Evolutionary conservation across 2,888 invertebrate species (phyloP).

Genomic region (Tetragnatha montana): DNA sequence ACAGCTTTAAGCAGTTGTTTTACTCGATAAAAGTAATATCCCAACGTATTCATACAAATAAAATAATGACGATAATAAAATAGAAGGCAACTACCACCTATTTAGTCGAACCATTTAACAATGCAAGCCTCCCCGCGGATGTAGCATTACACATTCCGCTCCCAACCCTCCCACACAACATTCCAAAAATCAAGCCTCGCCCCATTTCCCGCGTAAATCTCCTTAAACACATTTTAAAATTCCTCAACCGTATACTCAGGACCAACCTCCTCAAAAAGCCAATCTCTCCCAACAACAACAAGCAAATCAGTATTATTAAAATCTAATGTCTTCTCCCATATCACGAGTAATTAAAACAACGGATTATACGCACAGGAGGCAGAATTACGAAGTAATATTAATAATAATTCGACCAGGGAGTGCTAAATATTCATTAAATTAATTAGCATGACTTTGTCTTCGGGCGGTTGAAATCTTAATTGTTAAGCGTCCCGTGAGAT

Average conservation of each 20-base stretch:
- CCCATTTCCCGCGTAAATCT: not conserved
- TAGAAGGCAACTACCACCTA: not conserved
- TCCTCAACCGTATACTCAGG: not conserved
- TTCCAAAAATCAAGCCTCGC: not conserved
- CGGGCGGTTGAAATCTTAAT: slow-evolving; percentile 59
- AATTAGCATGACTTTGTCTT: slow-evolving; percentile 49
- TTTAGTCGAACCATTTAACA: not conserved
- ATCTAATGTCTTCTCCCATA: slow-evolving; percentile 2
- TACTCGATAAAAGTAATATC: too few relatives aligned
- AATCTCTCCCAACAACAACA: too few relatives aligned
- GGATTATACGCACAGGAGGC: slow-evolving; percentile 49
- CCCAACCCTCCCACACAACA: not conserved
- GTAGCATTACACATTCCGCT: not conserved
- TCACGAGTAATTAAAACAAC: slow-evolving; percentile 55
- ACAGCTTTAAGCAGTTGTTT: too few relatives aligned
- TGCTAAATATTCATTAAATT: slow-evolving; percentile 69
- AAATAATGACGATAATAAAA: not conserved
- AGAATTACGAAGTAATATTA: slow-evolving; percentile 65
- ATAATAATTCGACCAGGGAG: slow-evolving; percentile 59
- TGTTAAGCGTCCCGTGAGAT: slow-evolving; percentile 45
- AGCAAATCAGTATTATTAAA: slow-evolving; percentile 38
- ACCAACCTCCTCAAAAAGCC: not conserved
- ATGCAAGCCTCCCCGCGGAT: not conserved
- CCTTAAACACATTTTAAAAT: not conserved
- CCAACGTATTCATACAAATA: too few relatives aligned